Base-by-base conservation (phyloP, 92 coral and sea anemone species). In the Epizoanthus rinbou region DNA sequence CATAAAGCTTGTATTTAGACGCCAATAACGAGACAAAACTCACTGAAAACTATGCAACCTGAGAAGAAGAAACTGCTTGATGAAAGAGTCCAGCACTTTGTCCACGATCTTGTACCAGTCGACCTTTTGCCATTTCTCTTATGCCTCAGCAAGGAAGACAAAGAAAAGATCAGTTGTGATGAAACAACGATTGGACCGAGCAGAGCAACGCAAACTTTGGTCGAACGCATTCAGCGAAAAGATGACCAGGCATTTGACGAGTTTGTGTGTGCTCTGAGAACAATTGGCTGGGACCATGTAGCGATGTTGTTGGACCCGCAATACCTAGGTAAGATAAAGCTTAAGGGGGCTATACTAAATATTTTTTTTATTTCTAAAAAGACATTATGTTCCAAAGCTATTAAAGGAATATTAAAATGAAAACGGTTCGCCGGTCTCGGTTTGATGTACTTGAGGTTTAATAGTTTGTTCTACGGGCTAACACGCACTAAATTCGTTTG, bases 281-380 rank as follows among this genome's bases (percentile, higher is more conserved):
- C 79, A 41, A 88, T 92, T 33, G 98, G 98, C 6, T 66, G 76
- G 57, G 88, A 65, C 18, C 95, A 95, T 15, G 90, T 93, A 1
- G 98, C 98, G 4, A 82, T 93, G 89, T 86, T 95, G 19, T 57
- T 95, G 54, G 98, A 95, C 47, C 98, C 98, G 15, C 75, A 64
- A 47, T 76, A 76, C 69, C 41, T 68, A 76, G 68, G 81, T 76
- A 59, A 63, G 15, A 8, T 1, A 28, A 0, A 0, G 13, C 2
- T 28, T 65, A 13, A 63, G 35, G 43, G 6, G 3, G 43, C n/a
- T n/a, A n/a, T n/a, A n/a, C 31, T 28, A 28, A 0, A 28, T 28
- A 28, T 0, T 28, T 28, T 28, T 28, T 28, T 28, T 28, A 37
- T 37, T 37, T 4, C 6, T 37, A 37, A 37, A 37, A 37, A 37